Evolutionary conservation across 2,797 vertebrate genomes (phyloP).

Genomic region (Gymnoscopelus microlampas): DNA sequence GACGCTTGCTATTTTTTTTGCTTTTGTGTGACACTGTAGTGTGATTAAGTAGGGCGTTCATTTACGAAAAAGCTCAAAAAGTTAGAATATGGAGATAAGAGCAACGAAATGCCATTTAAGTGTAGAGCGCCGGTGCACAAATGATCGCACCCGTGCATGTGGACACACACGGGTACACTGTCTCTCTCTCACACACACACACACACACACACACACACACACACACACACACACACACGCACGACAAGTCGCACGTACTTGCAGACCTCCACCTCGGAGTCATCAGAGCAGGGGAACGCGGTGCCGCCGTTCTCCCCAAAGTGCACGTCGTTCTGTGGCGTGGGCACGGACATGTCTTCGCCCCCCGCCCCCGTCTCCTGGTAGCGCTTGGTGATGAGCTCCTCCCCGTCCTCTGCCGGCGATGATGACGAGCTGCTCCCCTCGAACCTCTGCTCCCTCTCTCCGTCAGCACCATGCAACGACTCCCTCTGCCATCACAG

Average conservation of each 20-base stretch:
- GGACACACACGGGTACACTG: not conserved
- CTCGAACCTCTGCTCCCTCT: constrained; percentile 40
- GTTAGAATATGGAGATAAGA: no score
- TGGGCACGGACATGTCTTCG: constrained; percentile 71
- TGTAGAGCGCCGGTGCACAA: no score
- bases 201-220: not conserved
- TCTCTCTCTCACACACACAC: no score
- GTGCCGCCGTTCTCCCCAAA: constrained; percentile 53
- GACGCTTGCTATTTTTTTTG: no score
- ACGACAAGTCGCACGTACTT: constrained; percentile 91
- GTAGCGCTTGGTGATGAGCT: constrained; percentile 72
- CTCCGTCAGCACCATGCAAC: constrained; percentile 4
- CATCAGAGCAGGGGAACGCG: constrained; percentile 76
- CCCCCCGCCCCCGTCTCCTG: constrained; percentile 78
- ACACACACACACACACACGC: not conserved
- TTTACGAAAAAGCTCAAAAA: no score
- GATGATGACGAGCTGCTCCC: constrained; percentile 61
- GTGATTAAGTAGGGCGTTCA: no score
- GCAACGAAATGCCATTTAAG: no score
- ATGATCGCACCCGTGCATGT: no score
- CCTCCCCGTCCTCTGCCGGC: constrained; percentile 64
- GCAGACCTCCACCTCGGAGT: constrained; percentile 89
- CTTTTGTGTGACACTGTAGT: no score
- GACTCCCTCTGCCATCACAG: no score
- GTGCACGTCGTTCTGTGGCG: constrained; percentile 29